Evolutionary conservation across 2,797 vertebrate genomes (phyloP).

Genomic region (Tauraco hartlaubi): DNA sequence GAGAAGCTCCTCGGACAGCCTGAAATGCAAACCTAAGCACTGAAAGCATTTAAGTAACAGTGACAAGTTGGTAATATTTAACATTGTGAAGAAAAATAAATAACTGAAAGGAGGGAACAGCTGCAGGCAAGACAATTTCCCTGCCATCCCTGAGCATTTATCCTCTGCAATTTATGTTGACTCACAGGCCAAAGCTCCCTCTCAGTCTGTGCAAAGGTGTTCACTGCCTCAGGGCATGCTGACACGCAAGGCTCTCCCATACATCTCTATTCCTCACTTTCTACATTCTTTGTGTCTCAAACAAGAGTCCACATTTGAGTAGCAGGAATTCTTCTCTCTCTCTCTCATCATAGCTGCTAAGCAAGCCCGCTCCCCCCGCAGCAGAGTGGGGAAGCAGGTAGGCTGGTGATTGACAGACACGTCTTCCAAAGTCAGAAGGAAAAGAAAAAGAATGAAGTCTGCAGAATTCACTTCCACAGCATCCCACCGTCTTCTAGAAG

Average conservation of each 20-base stretch:
- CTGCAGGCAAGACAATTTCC: conserved; percentile 40
- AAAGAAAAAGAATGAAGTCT: not conserved
- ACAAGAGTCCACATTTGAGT: not conserved
- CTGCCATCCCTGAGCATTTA: conserved; percentile 43
- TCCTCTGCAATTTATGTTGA: conserved; percentile 24
- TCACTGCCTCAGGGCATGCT: conserved; percentile 27
- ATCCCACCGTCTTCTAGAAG: not conserved
- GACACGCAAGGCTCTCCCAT: not conserved
- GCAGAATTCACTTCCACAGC: conserved; percentile 18
- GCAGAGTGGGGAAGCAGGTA: not conserved
- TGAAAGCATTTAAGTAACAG: not conserved
- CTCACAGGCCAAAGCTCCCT: not conserved
- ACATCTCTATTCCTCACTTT: conserved; percentile 13
- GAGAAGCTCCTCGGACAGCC: not conserved
- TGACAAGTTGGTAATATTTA: conserved; percentile 47
- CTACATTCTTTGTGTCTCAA: not conserved
- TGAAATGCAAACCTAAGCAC: not conserved
- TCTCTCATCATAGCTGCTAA: not conserved
- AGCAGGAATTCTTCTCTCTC: not conserved
- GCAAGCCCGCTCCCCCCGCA: not conserved
- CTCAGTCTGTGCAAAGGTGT: conserved; percentile 34
- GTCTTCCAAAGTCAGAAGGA: not conserved
- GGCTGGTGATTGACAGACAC: conserved; percentile 30
- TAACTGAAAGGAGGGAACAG: conserved; percentile 27
- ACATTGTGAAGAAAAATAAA: conserved; percentile 29